A percentile compares a stretch with the other conserved stretches of the same genome.
Conservation (phyloP, 2,113 vertebrate species). For the Hippocampus guttulatus region DNA sequence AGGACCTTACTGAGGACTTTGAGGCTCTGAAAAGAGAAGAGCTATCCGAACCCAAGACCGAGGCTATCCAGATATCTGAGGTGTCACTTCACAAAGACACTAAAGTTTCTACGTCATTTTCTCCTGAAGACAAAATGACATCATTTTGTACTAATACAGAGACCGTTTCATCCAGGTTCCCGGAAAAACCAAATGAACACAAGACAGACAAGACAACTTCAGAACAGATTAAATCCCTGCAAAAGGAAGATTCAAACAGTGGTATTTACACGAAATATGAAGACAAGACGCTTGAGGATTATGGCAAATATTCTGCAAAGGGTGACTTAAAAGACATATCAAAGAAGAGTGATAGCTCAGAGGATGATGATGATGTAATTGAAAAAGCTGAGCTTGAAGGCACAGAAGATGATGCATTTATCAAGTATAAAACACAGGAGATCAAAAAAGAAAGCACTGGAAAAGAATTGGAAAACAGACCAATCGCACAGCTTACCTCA, state of each 20-base stretch:
- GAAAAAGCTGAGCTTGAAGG: slow-evolving; percentile 92
- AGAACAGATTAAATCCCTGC: slow-evolving; percentile 18
- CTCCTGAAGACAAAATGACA: slow-evolving; percentile 61
- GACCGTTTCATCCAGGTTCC: slow-evolving; percentile 42
- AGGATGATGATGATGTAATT: slow-evolving; percentile 82
- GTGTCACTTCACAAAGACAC: slow-evolving; percentile 41
- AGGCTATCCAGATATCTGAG: slow-evolving; percentile 32
- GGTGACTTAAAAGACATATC: slow-evolving; percentile 61
- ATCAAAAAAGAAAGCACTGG: slow-evolving; percentile 60
- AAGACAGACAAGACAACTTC: slow-evolving; percentile 26
- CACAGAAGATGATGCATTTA: slow-evolving; percentile 77
- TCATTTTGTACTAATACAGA: slow-evolving; percentile 58
- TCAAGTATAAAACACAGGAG: slow-evolving; percentile 64
- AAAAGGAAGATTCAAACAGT: slow-evolving; percentile 42
- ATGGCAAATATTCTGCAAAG: slow-evolving; percentile 49
- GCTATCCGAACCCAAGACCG: slow-evolving; percentile 50
- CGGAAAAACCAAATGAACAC: slow-evolving; percentile 46
- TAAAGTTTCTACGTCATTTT: slow-evolving; percentile 46
- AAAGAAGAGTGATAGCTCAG: slow-evolving; percentile 75
- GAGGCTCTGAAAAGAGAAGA: slow-evolving; percentile 86
- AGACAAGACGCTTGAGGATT: slow-evolving; percentile 70
- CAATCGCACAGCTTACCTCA: slow-evolving; percentile 14
- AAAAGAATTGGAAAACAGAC: slow-evolving; percentile 62
- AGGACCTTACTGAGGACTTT: slow-evolving; percentile 95
- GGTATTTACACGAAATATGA: slow-evolving; percentile 70